Evolutionary conservation across 30 jellyfish, hydroid and myxozoan genomes (phyloP), one percentile per base, ranked within the genome.

Genomic region (Aurelia coerulea): DNA sequence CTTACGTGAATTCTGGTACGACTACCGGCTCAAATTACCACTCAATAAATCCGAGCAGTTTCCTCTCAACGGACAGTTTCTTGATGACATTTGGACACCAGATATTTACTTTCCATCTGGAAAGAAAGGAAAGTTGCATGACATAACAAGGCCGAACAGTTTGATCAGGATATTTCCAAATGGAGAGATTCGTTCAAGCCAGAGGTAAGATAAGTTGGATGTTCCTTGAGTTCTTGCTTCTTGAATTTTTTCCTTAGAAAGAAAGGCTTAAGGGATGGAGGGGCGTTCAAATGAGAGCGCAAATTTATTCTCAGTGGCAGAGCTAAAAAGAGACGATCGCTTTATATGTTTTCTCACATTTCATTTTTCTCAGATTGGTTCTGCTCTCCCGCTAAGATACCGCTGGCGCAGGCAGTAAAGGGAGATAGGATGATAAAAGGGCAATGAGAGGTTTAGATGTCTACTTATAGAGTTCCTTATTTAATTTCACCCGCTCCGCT

Each of bases 51-150:
- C 64, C 0, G 87, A 87, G 52, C 91, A 79, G 54, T 75, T 89
- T 80, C 92, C 97, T 5, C 78, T 93, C 54, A 83, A 82, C 69
- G 92, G 89, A 31, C 81, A 76, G 67, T 83, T 93, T 50, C 23
- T 81, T 49, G 63, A 84, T 9, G 84, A 68, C 4, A 87, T 93
- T 2, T 93, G 98, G 98, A 81, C 92, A 50, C 98, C 98, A 37
- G 95, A 93, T 65, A 88, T 93, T 54, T 93, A 93, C 76, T 93
- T 93, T 68, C 95, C 98, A 10, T 39, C 68, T 54, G 92, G 97
- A 16, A 93, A 93, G 66, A 83, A 76, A 65, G 98, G 98, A 17
- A 74, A 81, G 69, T 74, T 80, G 50, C 98, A 93, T 82, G 96
- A 84, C 23, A 79, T 91, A 39, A 82, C 98, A 49, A 63, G 88